Percentiles rank a stretch among this genome's conserved stretches.
phyloP scores from a whole-genome alignment of 2,888 invertebrate species.

The Mesorhabditis spiculigera region DNA sequence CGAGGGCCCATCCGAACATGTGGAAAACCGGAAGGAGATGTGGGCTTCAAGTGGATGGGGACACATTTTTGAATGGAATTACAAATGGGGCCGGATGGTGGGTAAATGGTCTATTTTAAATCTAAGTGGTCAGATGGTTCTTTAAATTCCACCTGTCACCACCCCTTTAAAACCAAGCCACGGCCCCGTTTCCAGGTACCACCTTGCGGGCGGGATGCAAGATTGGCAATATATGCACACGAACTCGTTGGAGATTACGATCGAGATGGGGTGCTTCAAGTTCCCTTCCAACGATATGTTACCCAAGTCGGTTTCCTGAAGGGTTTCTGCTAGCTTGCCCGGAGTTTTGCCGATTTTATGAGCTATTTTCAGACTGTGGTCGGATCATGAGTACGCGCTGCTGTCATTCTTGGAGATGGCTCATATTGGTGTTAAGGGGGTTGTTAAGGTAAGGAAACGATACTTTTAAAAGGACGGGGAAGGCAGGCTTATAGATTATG shows the following conservation, averaged over 20 bases:
- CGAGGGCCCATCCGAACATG: slow-evolving; percentile 83
- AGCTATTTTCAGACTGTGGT: slow-evolving; percentile 70
- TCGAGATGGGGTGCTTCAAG: slow-evolving; percentile 91
- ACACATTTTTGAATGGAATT: slow-evolving; percentile 80
- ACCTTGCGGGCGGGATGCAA: slow-evolving; percentile 58
- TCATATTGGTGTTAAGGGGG: slow-evolving; percentile 50
- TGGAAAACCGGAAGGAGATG: slow-evolving; percentile 64
- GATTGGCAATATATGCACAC: slow-evolving; percentile 93
- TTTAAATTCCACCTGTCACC: too few relatives aligned
- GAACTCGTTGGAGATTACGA: slow-evolving; percentile 86
- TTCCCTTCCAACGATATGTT: slow-evolving; percentile 76
- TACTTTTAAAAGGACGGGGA: slow-evolving; percentile 15
- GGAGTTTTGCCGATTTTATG: neutral
- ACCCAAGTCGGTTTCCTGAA: slow-evolving; percentile 24
- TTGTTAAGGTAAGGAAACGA: slow-evolving; percentile 27
- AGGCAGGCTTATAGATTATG: too few relatives aligned
- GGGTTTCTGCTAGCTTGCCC: neutral
- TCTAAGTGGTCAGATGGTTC: neutral
- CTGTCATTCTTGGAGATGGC: slow-evolving; percentile 83
- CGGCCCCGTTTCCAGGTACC: slow-evolving; percentile 29
- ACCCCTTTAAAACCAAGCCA: neutral
- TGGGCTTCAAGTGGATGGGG: slow-evolving; percentile 65
- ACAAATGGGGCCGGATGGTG: slow-evolving; percentile 95
- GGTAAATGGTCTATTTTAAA: neutral
- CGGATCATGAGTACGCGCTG: slow-evolving; percentile 81